phyloP scores from a whole-genome alignment of 2,797 vertebrate species.

The Otus scops region DNA sequence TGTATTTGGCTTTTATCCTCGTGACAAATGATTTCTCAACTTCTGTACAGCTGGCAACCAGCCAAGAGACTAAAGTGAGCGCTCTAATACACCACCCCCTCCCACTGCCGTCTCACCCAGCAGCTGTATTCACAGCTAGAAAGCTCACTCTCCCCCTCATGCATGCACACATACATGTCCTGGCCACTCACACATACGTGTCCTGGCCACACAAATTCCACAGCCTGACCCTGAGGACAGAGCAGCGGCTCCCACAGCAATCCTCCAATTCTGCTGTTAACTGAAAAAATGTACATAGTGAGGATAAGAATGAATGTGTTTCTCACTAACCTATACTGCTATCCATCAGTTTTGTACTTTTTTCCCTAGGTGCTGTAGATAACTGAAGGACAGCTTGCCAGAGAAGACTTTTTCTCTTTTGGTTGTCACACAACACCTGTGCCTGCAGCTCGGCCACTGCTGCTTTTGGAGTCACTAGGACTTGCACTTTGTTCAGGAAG shows the following conservation, averaged over 20 bases:
- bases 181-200: neutral
- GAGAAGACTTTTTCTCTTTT: neutral
- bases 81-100: neutral
- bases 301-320: neutral
- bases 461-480: neutral
- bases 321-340: neutral
- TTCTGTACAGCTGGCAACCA: conserved; percentile 1
- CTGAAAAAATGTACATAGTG: rapidly evolving
- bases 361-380: neutral
- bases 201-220: neutral
- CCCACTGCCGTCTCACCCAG: neutral
- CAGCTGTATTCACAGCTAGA: neutral
- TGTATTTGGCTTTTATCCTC: conserved; percentile 65
- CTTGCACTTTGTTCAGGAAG: neutral
- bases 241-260: neutral
- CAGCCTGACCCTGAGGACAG: neutral
- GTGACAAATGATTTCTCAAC: conserved; percentile 69
- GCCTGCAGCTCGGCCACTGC: neutral
- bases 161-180: rapidly evolving
- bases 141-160: neutral
- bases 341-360: neutral
- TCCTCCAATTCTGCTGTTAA: neutral
- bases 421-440: neutral
- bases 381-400: neutral
- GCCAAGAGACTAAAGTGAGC: conserved; percentile 3